Evolutionary conservation across 64 coral and sea anemone species (phyloP).

Genomic region (Porites lutea): DNA sequence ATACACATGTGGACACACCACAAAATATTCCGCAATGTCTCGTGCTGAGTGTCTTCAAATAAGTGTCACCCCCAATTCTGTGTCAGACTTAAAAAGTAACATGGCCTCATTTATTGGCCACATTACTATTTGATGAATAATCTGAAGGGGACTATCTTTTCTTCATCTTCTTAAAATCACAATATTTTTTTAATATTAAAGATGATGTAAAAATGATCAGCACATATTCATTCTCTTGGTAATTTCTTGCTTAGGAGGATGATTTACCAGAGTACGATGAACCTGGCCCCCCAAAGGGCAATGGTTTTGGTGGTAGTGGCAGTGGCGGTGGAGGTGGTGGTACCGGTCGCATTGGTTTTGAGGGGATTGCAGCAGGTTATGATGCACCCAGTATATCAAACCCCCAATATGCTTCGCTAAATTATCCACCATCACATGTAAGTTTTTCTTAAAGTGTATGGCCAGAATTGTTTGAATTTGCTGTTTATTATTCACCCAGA

Average conservation of each 20-base stretch:
- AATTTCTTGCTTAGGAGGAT: slow-evolving; percentile 1
- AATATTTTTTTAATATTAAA: no score
- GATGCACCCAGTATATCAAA: slow-evolving; percentile 63
- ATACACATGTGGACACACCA: no score
- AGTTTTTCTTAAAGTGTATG: slow-evolving; percentile 13
- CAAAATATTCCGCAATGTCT: no score
- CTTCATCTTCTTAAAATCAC: no score
- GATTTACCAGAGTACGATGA: slow-evolving; percentile 53
- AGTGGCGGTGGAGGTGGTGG: slow-evolving; percentile 66
- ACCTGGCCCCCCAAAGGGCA: neutral
- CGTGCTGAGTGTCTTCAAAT: no score
- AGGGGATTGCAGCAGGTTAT: slow-evolving; percentile 40
- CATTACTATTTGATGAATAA: no score
- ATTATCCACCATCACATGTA: slow-evolving; percentile 71
- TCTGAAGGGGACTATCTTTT: no score
- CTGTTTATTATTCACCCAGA: neutral
- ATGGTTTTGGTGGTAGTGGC: slow-evolving; percentile 25
- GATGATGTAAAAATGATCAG: no score
- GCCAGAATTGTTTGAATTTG: neutral
- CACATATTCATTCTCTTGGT: neutral
- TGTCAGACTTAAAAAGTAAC: no score
- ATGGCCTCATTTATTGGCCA: no score
- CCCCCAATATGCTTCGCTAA: slow-evolving; percentile 54
- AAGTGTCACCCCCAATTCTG: no score
- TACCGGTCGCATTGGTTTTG: slow-evolving; percentile 73